A percentile compares a stretch with the other conserved stretches of the same genome.
Evolutionary conservation across 1,140 invertebrate genomes (phyloP).

Genomic region (Scaptomyza montana): DNA sequence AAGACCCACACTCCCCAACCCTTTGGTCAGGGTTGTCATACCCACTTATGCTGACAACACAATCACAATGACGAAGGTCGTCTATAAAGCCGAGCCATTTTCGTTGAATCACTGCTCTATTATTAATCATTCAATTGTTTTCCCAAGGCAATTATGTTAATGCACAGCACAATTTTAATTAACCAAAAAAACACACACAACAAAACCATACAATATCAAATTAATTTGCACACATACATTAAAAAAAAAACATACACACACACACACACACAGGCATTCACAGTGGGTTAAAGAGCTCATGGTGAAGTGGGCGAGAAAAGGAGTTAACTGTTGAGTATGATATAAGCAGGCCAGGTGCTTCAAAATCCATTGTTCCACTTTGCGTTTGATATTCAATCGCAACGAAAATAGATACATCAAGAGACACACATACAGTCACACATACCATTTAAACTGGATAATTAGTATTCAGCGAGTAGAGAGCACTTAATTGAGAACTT

Average conservation of each 20-base stretch:
- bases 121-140: slow-evolving; percentile 71
- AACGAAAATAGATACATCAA: neutral
- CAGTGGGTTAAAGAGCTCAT: slow-evolving; percentile 49
- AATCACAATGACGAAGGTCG: slow-evolving; percentile 44
- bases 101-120: slow-evolving; percentile 63
- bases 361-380: slow-evolving; percentile 33
- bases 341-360: slow-evolving; percentile 7
- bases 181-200: slow-evolving; percentile 32
- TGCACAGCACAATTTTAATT: slow-evolving; percentile 67
- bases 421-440: neutral
- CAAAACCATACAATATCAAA: slow-evolving; percentile 3
- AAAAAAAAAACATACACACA: slow-evolving; percentile 15
- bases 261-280: slow-evolving; percentile 39
- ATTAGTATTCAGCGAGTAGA: neutral
- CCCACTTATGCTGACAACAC: slow-evolving; percentile 1
- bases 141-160: slow-evolving; percentile 67
- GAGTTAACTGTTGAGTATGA: neutral
- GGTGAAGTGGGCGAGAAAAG: slow-evolving; percentile 24
- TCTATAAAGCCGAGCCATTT: slow-evolving; percentile 34
- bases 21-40: neutral
- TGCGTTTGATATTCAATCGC: neutral
- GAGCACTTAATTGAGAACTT: too few relatives aligned
- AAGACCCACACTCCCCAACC: too few relatives aligned
- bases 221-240: too few relatives aligned
- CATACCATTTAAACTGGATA: slow-evolving; percentile 1